Conservation (phyloP, 2,797 vertebrate genomes). For the Chaunax sp. region DNA sequence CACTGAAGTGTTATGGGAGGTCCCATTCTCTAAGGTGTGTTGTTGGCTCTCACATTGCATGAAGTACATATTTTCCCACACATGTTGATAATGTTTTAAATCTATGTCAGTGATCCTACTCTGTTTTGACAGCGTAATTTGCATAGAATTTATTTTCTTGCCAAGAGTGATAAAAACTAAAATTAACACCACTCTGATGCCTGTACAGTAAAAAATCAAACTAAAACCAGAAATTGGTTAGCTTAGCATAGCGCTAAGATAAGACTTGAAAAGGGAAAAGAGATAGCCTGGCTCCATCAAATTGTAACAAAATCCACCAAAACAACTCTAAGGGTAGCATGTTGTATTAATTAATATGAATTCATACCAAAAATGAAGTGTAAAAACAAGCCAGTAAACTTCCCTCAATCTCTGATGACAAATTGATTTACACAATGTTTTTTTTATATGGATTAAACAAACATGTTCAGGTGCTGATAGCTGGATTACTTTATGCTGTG, state of each 20-base stretch:
- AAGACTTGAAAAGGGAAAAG: not conserved
- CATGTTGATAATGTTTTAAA: not conserved
- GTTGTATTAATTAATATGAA: too few relatives aligned
- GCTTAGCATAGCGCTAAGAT: not conserved
- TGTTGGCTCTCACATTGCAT: not conserved
- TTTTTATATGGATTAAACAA: not conserved
- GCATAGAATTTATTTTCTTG: not conserved
- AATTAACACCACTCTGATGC: not conserved
- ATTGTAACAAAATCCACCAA: not conserved
- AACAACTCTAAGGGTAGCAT: not conserved
- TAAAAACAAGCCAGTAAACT: too few relatives aligned
- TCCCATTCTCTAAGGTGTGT: conserved; percentile 1
- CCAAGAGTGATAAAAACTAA: not conserved
- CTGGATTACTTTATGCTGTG: too few relatives aligned
- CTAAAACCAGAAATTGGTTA: not conserved
- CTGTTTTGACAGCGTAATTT: not conserved
- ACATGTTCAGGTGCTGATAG: too few relatives aligned
- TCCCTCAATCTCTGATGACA: too few relatives aligned
- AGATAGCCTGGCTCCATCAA: not conserved
- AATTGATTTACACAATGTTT: too few relatives aligned
- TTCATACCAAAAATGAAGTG: too few relatives aligned
- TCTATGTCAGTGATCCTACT: not conserved
- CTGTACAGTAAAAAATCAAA: not conserved
- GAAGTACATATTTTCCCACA: not conserved
- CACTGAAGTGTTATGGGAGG: conserved; percentile 1